Evolutionary conservation across 1,140 invertebrate species (phyloP).

Genomic region (Hyposmocoma kahamanoa): DNA sequence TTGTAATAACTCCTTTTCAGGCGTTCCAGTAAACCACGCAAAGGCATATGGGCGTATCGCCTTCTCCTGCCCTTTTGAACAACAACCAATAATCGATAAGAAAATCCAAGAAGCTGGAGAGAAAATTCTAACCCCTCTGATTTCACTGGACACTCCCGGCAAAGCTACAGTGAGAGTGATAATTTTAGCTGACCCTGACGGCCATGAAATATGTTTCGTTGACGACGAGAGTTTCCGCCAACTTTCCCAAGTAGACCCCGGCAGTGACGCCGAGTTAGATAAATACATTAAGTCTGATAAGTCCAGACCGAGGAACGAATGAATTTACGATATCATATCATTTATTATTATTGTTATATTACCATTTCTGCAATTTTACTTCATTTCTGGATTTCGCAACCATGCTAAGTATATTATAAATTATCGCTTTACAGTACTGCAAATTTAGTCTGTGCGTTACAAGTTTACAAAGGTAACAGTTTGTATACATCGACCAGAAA

Average conservation of each 20-base stretch:
- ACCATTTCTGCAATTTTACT: no score
- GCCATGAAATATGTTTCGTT: slow-evolving; percentile 99
- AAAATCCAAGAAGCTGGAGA: slow-evolving; percentile 82
- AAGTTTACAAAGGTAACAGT: no score
- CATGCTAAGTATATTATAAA: no score
- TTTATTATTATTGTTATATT: no score
- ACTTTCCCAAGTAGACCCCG: slow-evolving; percentile 90
- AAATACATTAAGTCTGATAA: slow-evolving; percentile 85
- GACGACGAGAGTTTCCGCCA: slow-evolving; percentile 95
- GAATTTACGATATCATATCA: no score
- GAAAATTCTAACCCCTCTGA: slow-evolving; percentile 90
- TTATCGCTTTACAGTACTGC: no score
- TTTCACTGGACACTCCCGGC: slow-evolving; percentile 94
- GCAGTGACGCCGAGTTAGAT: slow-evolving; percentile 86
- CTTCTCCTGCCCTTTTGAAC: slow-evolving; percentile 87
- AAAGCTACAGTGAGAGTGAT: slow-evolving; percentile 97
- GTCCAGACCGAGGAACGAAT: no score
- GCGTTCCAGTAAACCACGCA: slow-evolving; percentile 84
- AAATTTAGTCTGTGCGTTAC: no score
- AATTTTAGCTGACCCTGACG: slow-evolving; percentile 96
- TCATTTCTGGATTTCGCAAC: no score
- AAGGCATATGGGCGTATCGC: slow-evolving; percentile 96
- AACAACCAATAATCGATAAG: slow-evolving; percentile 84
- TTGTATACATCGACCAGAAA: no score
- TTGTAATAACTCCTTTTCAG: slow-evolving; percentile 65